Percentiles rank a stretch among this genome's conserved stretches.
Conservation (phyloP, 2,888 invertebrate species). For the Cactoblastis cactorum region DNA sequence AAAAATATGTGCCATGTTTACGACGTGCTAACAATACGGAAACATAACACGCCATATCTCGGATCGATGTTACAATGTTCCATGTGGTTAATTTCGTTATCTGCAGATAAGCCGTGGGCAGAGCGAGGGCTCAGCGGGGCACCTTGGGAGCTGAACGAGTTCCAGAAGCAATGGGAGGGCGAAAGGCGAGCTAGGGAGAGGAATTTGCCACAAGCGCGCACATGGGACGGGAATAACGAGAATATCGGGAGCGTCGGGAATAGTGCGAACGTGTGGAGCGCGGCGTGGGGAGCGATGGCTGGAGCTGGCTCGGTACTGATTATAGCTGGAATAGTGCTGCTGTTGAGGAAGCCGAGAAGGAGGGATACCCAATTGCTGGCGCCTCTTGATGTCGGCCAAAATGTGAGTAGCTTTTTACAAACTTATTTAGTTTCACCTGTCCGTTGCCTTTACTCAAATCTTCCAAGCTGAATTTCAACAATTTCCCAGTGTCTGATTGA, state of each 20-base stretch:
- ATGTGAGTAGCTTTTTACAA: slow-evolving; percentile 43
- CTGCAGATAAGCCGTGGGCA: slow-evolving; percentile 70
- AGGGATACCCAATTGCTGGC: slow-evolving; percentile 50
- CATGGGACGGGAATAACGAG: not conserved
- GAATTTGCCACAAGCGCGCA: slow-evolving; percentile 40
- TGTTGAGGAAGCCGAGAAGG: slow-evolving; percentile 55
- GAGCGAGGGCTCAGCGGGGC: slow-evolving; percentile 44
- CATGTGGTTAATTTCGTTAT: slow-evolving; percentile 67
- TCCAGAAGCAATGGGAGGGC: slow-evolving; percentile 28
- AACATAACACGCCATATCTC: slow-evolving; percentile 28
- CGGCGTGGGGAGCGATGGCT: slow-evolving; percentile 55
- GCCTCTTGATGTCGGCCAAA: slow-evolving; percentile 62
- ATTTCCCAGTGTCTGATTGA: not conserved
- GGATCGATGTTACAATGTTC: slow-evolving; percentile 63
- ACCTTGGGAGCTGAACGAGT: slow-evolving; percentile 44
- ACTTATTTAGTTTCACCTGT: not conserved
- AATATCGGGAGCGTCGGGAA: slow-evolving; percentile 29
- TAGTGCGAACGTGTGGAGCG: slow-evolving; percentile 52
- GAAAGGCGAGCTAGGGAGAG: slow-evolving; percentile 19
- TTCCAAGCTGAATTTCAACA: too few species aligned
- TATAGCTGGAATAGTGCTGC: slow-evolving; percentile 49
- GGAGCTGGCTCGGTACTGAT: slow-evolving; percentile 63
- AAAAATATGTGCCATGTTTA: slow-evolving; percentile 18
- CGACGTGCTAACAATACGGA: slow-evolving; percentile 22
- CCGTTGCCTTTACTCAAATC: too few species aligned